Evolutionary conservation across 2,797 vertebrate genomes (phyloP).

Genomic region (Tamandua tetradactyla): DNA sequence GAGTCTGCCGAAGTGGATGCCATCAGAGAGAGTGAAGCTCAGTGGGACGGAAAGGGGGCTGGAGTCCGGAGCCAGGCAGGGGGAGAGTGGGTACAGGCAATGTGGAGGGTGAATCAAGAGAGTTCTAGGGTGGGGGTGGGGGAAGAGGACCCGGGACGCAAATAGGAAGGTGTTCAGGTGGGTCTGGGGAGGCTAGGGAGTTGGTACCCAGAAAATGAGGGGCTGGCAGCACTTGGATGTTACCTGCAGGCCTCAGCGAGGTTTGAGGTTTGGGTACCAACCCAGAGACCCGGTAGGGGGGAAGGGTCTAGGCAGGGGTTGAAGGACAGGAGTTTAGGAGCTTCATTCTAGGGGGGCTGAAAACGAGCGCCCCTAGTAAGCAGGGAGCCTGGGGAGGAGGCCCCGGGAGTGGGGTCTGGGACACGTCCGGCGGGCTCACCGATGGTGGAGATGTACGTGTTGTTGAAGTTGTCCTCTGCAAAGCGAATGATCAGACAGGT

Average conservation of each 20-base stretch:
- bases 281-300: neutral
- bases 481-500: slow-evolving; percentile 97
- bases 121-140: neutral
- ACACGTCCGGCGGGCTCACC: slow-evolving; percentile 85
- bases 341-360: neutral
- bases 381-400: neutral
- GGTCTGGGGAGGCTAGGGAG: neutral
- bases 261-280: neutral
- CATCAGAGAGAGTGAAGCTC: neutral
- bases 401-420: neutral
- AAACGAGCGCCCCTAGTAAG: neutral
- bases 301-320: neutral
- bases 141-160: neutral
- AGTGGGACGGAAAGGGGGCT: neutral
- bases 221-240: neutral
- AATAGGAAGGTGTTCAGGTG: neutral
- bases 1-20: too few relatives aligned
- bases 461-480: slow-evolving; percentile 96
- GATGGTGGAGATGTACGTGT: slow-evolving; percentile 97
- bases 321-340: neutral
- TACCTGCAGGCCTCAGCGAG: neutral
- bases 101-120: neutral
- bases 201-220: neutral
- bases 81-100: neutral
- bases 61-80: neutral